Evolutionary conservation across 2,888 invertebrate genomes (phyloP).

Genomic region (Oscheius sp.): DNA sequence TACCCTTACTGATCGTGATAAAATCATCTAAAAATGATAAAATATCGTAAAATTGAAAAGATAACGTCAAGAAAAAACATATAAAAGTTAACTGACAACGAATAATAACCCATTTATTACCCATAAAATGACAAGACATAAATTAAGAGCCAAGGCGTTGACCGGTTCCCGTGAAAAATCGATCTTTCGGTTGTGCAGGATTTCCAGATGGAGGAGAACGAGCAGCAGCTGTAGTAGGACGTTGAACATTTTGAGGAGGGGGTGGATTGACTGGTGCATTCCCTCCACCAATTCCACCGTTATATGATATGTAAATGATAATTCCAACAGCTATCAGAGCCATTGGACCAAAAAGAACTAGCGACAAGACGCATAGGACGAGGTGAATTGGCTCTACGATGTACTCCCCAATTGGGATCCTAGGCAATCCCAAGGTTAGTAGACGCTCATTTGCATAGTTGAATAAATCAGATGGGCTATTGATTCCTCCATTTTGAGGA

Average conservation of each 20-base stretch:
- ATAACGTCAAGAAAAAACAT: background rate
- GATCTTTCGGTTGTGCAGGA: no score
- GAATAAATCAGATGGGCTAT: constrained; percentile 8
- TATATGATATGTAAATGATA: constrained; percentile 38
- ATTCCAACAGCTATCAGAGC: constrained; percentile 35
- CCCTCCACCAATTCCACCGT: constrained; percentile 13
- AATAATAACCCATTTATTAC: no score
- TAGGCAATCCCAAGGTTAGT: constrained; percentile 32
- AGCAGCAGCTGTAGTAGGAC: background rate
- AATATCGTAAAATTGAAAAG: background rate
- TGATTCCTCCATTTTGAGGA: background rate
- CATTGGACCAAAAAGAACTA: constrained; percentile 46
- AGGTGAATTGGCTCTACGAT: constrained; percentile 45
- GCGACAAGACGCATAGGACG: constrained; percentile 26
- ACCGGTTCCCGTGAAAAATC: constrained; percentile 34
- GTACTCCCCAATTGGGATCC: constrained; percentile 32
- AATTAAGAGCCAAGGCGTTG: constrained; percentile 36
- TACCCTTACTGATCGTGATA: background rate
- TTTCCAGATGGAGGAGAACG: background rate
- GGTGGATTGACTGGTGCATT: no score
- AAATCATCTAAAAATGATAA: constrained; percentile 7
- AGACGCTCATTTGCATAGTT: constrained; percentile 33
- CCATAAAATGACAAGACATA: no score
- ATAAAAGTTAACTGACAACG: background rate
- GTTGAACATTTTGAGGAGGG: constrained; percentile 21